Evolutionary conservation across 2,797 vertebrate species (phyloP).

Genomic region (Pangasius larnaudii): DNA sequence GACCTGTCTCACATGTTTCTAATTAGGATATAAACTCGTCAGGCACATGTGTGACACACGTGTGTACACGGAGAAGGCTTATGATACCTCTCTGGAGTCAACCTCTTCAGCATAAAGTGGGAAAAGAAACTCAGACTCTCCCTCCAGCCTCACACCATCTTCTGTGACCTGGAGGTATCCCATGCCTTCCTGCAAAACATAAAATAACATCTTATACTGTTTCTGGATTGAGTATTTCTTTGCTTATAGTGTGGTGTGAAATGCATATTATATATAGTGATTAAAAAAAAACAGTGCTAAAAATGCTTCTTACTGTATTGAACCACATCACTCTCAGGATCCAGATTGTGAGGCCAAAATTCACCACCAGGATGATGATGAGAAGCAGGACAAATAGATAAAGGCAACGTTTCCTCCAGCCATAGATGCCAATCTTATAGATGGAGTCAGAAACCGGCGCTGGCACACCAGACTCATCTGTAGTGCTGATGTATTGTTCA

Average conservation of each 20-base stretch:
- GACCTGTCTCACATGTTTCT: neutral
- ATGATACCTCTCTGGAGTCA: conserved; percentile 89
- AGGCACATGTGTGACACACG: neutral
- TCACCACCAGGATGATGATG: conserved; percentile 88
- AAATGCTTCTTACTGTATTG: conserved; percentile 80
- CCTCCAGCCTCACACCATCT: conserved; percentile 89
- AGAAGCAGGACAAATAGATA: conserved; percentile 92
- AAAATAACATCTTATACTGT: conserved; percentile 15
- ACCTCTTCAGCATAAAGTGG: conserved; percentile 93
- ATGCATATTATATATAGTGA: neutral
- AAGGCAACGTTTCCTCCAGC: conserved; percentile 96
- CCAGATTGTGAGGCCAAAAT: conserved; percentile 93
- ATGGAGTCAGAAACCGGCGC: conserved; percentile 70
- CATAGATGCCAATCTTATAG: conserved; percentile 94
- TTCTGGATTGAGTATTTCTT: conserved; percentile 2
- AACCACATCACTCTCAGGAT: conserved; percentile 97
- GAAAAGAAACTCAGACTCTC: conserved; percentile 93
- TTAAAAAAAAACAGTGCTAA: neutral
- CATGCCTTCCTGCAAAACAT: conserved; percentile 86
- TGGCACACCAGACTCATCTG: conserved; percentile 78
- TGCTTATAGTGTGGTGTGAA: neutral
- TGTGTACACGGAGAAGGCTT: neutral
- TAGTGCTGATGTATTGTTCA: conserved; percentile 86
- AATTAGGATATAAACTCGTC: neutral
- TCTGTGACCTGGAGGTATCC: conserved; percentile 85